Percentiles rank a stretch among this genome's conserved stretches.
Conservation (phyloP, 2,888 invertebrate species). For the Euzophera pinguis region DNA sequence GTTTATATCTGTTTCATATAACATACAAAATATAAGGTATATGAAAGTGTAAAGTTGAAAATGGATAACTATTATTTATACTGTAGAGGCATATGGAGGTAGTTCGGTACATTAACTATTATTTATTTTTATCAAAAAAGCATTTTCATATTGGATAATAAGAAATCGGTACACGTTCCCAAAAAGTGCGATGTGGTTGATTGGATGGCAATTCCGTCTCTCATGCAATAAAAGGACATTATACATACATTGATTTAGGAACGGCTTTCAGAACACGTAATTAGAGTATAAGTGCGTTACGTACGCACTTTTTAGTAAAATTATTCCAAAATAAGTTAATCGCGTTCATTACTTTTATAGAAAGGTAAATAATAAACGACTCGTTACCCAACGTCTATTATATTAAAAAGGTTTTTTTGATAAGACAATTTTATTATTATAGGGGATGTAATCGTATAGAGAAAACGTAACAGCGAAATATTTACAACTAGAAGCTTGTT, state of each 20-base stretch:
- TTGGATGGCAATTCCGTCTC: too few relatives aligned
- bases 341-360: too few relatives aligned
- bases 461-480: slow-evolving; percentile 50
- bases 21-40: slow-evolving; percentile 60
- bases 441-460: slow-evolving; percentile 26
- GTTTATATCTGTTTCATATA: slow-evolving; percentile 50
- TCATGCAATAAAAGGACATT: too few relatives aligned
- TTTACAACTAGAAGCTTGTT: slow-evolving; percentile 64
- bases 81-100: slow-evolving; percentile 73
- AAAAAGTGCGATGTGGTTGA: too few relatives aligned
- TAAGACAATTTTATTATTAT: neutral
- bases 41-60: slow-evolving; percentile 47
- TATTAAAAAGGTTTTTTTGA: neutral
- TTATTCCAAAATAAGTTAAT: too few relatives aligned
- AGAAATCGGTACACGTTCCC: too few relatives aligned
- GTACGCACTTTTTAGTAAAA: too few relatives aligned
- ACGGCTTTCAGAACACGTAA: too few relatives aligned
- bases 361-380: too few relatives aligned
- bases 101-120: slow-evolving; percentile 60
- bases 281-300: too few relatives aligned
- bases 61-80: slow-evolving; percentile 56
- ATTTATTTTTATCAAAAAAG: slow-evolving; percentile 35
- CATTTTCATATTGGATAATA: slow-evolving; percentile 7
- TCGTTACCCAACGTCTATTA: too few relatives aligned
- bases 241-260: too few relatives aligned